Percentiles rank a stretch among this genome's conserved stretches.
Conservation (phyloP, 2,113 vertebrate genomes). For the Sus scrofa region DNA sequence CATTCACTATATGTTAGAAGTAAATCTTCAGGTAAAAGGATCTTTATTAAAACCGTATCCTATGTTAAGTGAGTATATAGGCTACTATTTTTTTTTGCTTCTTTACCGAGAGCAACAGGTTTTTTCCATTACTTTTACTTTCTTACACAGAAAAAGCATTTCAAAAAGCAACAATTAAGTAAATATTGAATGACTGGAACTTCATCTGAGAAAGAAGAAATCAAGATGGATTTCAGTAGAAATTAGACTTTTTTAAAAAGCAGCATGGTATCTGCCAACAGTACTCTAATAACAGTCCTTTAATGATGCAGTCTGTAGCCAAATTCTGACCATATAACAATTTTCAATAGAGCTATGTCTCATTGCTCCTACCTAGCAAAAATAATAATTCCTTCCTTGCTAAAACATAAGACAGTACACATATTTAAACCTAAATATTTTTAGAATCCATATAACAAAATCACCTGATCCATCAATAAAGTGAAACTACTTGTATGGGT, state of each 20-base stretch:
- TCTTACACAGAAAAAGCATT: neutral
- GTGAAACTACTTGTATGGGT: neutral
- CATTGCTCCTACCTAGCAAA: neutral
- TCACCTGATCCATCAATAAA: conserved; percentile 2
- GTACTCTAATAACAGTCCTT: neutral
- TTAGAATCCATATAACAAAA: neutral
- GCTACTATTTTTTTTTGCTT: neutral
- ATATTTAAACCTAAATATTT: neutral
- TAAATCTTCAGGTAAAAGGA: neutral
- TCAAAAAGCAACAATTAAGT: conserved; percentile 37
- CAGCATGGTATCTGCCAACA: neutral
- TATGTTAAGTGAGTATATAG: neutral
- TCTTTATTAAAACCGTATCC: neutral
- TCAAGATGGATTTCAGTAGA: neutral
- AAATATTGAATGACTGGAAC: neutral
- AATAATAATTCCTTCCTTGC: neutral
- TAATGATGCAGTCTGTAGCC: neutral
- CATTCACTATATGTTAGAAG: neutral
- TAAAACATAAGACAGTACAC: neutral
- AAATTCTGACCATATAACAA: neutral
- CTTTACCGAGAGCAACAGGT: neutral
- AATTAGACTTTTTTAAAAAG: neutral
- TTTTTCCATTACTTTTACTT: neutral
- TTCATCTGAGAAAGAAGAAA: conserved; percentile 23
- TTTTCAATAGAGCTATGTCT: neutral